These are phyloP conservation scores for Takifugu flavidus DNA, from an alignment of 2,113 vertebrate genomes.

Conservation along the genomic window DNA sequence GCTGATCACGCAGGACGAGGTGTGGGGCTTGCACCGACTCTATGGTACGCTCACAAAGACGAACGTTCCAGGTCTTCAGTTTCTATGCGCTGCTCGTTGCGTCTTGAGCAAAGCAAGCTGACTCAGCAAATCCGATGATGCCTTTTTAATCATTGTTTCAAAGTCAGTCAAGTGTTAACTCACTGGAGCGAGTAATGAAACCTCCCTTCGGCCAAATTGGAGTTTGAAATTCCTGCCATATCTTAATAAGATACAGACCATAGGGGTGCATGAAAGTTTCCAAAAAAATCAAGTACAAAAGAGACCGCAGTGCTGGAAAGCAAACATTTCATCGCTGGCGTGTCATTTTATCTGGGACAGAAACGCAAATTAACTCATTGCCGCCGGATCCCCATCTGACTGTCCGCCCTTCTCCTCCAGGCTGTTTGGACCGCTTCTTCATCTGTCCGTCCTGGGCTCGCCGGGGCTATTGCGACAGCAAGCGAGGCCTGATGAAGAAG, in stretches of 20 bases:
- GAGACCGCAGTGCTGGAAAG: background rate
- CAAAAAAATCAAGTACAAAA: no score
- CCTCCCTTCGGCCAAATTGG: no score
- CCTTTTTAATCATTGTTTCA: no score
- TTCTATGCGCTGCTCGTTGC: background rate
- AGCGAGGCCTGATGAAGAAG: slow-evolving; percentile 87
- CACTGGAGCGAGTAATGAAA: no score
- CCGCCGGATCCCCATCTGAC: background rate
- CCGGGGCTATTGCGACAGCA: slow-evolving; percentile 85
- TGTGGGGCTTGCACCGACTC: slow-evolving; percentile 93
- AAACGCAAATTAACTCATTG: slow-evolving; percentile 26
- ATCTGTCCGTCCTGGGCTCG: slow-evolving; percentile 85
- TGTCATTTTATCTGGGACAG: slow-evolving; percentile 35
- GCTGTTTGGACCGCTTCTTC: slow-evolving; percentile 88
- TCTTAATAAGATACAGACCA: no score
- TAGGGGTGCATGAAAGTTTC: no score
- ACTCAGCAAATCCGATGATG: no score
- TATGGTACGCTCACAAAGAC: slow-evolving; percentile 79
- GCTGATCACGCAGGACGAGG: slow-evolving; percentile 89
- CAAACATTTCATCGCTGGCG: slow-evolving; percentile 30
- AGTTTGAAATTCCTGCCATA: no score
- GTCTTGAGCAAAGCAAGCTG: background rate
- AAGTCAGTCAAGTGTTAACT: no score
- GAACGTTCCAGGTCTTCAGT: background rate
- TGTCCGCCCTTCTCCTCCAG: slow-evolving; percentile 63